A percentile compares a stretch with the other conserved stretches of the same genome.
Evolutionary conservation across 2,113 vertebrate species (phyloP).

Genomic region (Indicator indicator): DNA sequence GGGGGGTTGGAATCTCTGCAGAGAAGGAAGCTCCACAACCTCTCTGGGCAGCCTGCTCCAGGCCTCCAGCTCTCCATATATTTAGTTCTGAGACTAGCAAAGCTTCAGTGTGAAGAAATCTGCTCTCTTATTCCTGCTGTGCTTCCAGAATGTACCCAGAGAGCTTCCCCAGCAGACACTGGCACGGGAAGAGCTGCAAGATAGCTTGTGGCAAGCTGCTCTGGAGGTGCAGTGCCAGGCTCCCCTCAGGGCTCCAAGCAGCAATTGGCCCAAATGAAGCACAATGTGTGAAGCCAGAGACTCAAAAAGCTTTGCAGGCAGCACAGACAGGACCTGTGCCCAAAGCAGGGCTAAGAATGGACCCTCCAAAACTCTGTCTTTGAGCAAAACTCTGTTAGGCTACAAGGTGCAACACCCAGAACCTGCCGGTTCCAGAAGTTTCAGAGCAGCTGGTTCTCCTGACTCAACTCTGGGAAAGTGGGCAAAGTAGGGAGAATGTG

Average conservation of each 20-base stretch:
- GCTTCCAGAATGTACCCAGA: neutral
- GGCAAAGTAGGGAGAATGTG: neutral
- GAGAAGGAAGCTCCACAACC: too few relatives aligned
- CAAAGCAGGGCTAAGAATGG: neutral
- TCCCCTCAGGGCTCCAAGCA: rapidly evolving
- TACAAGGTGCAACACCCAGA: rapidly evolving
- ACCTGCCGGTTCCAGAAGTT: rapidly evolving
- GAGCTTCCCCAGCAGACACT: neutral
- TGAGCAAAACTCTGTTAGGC: rapidly evolving
- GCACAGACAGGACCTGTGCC: rapidly evolving
- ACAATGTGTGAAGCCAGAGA: neutral
- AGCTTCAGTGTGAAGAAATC: rapidly evolving
- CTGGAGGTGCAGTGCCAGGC: neutral
- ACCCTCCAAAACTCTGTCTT: rapidly evolving
- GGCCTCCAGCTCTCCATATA: too few relatives aligned
- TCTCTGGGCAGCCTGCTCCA: too few relatives aligned
- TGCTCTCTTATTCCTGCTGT: neutral
- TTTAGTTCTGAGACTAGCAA: neutral
- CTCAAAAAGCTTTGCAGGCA: neutral
- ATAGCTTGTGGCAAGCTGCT: neutral
- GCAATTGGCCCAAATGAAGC: neutral
- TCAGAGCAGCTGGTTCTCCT: neutral
- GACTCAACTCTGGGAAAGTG: neutral
- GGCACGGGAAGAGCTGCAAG: neutral
- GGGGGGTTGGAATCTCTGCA: too few relatives aligned